Evolutionary conservation across 2,888 invertebrate species (phyloP).

Genomic region (Clusia tigrina): DNA sequence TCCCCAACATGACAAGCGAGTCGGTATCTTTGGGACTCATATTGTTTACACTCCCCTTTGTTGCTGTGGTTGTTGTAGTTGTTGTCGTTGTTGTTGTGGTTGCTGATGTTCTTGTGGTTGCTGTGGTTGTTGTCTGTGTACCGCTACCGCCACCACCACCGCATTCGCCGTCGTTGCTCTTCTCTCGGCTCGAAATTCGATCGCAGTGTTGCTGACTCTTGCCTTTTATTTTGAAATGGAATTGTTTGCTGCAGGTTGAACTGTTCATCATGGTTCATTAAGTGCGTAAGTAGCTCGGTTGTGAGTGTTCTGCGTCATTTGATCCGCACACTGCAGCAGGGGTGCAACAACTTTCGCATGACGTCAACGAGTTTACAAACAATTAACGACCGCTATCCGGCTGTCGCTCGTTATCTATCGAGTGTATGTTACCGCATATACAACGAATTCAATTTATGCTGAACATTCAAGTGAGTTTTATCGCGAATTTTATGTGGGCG

Average conservation of each 20-base stretch:
- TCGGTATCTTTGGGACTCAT: slow-evolving; percentile 5
- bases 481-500: no score
- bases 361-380: no score
- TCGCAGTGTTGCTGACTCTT: slow-evolving; percentile 4
- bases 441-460: no score
- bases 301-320: neutral
- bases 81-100: neutral
- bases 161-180: no score
- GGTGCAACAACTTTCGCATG: neutral
- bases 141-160: no score
- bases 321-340: neutral
- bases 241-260: neutral
- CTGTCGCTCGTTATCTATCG: no score
- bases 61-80: neutral
- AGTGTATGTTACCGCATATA: no score
- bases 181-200: neutral
- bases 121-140: neutral
- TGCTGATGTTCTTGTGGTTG: neutral
- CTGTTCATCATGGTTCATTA: neutral
- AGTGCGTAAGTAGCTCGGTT: neutral
- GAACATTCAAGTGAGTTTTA: no score
- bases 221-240: neutral
- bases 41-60: neutral
- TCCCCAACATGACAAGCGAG: slow-evolving; percentile 42
- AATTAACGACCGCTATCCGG: no score